Evolutionary conservation across 1,140 invertebrate genomes (phyloP).

Genomic region (Nylanderia fulva): DNA sequence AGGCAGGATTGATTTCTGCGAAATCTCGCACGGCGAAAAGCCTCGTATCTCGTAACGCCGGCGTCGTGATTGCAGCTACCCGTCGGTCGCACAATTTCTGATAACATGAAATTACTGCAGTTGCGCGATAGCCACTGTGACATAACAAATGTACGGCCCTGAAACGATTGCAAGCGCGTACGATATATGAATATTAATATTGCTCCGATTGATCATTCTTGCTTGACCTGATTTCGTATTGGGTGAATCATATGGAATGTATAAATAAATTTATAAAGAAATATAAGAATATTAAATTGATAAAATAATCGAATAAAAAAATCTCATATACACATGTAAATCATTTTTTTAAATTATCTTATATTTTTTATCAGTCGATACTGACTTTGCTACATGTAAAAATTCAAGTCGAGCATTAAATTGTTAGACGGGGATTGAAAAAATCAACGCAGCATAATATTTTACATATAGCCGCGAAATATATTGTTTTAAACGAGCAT

Average conservation of each 20-base stretch:
- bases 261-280: background rate
- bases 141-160: background rate
- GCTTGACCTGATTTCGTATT: slow-evolving; percentile 7
- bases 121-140: background rate
- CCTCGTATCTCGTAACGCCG: slow-evolving; percentile 3
- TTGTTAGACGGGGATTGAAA: background rate
- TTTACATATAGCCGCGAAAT: background rate
- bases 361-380: background rate
- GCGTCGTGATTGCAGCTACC: background rate
- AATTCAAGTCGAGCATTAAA: background rate
- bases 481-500: background rate
- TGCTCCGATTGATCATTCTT: slow-evolving; percentile 11
- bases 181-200: slow-evolving; percentile 32
- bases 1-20: slow-evolving; percentile 18
- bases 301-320: background rate
- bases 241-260: background rate
- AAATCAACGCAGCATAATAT: background rate
- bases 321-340: background rate
- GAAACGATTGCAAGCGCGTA: background rate
- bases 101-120: slow-evolving; percentile 22
- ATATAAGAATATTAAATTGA: background rate
- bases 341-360: background rate
- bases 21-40: background rate
- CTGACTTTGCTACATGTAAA: background rate
- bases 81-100: background rate